Evolutionary conservation across 2,797 vertebrate genomes (phyloP), one percentile per base, ranked within the genome.

Genomic region (Acrossocheilus wenchowensis): DNA sequence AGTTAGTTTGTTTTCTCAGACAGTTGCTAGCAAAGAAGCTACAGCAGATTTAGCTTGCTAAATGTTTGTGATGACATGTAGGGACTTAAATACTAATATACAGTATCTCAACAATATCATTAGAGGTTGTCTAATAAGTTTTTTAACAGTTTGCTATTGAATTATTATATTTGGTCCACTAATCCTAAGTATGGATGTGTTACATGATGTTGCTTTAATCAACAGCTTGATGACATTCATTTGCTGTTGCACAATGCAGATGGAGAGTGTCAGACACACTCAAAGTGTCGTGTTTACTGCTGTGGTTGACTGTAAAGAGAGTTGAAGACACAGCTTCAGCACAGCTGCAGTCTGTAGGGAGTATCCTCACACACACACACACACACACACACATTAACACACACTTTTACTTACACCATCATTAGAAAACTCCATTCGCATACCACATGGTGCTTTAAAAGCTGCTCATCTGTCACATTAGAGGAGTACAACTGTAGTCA

Each of bases 401-500:
- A 72, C 72, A 57, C 73, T 45, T 62, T 69, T 41, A 87, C 81
- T 68, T 45, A 54, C 36, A 57, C 62, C 39, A 50, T 68, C 34
- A 82, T 77, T 75, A 50, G 41, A 64, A 74, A 75, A 54, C 68
- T 75, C 21, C 30, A 78, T 48, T 78, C 52, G 11, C 80, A 82
- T 78, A 57, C 75, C 66, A 45, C 52, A 80, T 57, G 41, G 26
- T n/a, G 66, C 75, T 50, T 80, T 80, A 72, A 80, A 85, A 85
- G 84, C 68, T 85, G 77, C 77, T 80, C 84, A 80, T 85, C 68
- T 80, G 77, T 85, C 84, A 85, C 77, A 80, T 72, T 73, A 80
- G 21, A 34, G 3, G 30, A 72, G 52, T 62, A 52, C 77, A 72
- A 52, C 68, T 79, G 68, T 15, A 21, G 43, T 45, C 19, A 57